phyloP scores from a whole-genome alignment of 2,113 vertebrate species.

The Halcyon malimbica region DNA sequence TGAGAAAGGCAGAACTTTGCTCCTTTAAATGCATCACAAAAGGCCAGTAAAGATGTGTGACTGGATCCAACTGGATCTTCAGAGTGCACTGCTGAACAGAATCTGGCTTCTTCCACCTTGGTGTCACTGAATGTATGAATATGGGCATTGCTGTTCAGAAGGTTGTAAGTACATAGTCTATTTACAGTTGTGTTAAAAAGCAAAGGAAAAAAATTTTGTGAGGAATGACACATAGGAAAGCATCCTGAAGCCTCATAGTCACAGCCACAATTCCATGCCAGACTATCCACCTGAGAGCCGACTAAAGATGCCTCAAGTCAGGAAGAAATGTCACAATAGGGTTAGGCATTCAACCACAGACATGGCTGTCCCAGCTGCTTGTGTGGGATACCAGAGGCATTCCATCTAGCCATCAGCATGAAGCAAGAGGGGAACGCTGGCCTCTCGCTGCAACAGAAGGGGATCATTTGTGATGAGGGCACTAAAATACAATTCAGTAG shows the following conservation, averaged over 20 bases:
- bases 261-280: not conserved
- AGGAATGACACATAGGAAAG: not conserved
- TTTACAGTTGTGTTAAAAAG: not conserved
- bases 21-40: not conserved
- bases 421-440: not conserved
- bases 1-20: not conserved
- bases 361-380: not conserved
- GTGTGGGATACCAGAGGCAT: not conserved
- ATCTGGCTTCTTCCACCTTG: not conserved
- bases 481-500: not conserved
- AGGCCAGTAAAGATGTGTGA: not conserved
- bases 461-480: not conserved
- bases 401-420: not conserved
- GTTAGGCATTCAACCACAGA: not conserved
- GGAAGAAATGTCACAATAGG: rapidly evolving
- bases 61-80: not conserved
- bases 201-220: not conserved
- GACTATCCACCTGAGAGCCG: not conserved
- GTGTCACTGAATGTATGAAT: not conserved
- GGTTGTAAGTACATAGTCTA: not conserved
- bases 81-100: not conserved
- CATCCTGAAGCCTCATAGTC: not conserved
- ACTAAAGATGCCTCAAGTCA: not conserved
- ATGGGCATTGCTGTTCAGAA: not conserved
- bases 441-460: not conserved